Base-by-base conservation (phyloP, 2,888 invertebrate genomes). In the Nymphalis urticae region DNA sequence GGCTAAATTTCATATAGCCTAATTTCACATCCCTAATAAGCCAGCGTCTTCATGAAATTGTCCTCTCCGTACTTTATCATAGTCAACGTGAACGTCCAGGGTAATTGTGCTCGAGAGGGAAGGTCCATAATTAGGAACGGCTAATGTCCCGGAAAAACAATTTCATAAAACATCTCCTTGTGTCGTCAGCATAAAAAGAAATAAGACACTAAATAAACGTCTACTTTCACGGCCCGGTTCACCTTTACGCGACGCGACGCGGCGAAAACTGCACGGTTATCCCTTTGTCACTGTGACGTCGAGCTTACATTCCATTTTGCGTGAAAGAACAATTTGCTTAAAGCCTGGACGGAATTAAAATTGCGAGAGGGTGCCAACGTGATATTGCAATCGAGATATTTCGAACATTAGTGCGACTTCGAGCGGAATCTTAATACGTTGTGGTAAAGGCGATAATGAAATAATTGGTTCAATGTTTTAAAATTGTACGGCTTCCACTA, bases 121-220 rank as follows among this genome's bases (percentile, higher is more conserved):
- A 79, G 76, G 71, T 75, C 82, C 86, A 88, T 91, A 92, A 92
- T 92, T 92, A 92, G 89, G 88, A 82, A 83, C 75, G 87, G 86
- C 84, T 90, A 92, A 92, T 90, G 90, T 91, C 78, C 81, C 85
- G 87, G 89, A 92, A 92, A 92, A 90, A 90, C 90, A 92, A 92
- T 91, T 92, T 91, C 87, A 90, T 91, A 91, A 90, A 90, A 91
- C 86, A 88, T 90, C 87, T 86, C 84, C 83, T 85, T 84, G 77
- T 80, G 77, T 72, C 79, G 79, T 72, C 79, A 82, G 82, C 85
- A 86, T 87, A 87, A 88, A 90, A 89, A 88, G 85, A 87, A 88
- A 90, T 85, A 89, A 87, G 87, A 85, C 85, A 87, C 86, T 87
- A 85, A 88, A 88, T 89, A 88, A 88, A 88, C 82, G 86, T 86